Conservation (phyloP, 2,888 invertebrate genomes). For the Pammene aurita region DNA sequence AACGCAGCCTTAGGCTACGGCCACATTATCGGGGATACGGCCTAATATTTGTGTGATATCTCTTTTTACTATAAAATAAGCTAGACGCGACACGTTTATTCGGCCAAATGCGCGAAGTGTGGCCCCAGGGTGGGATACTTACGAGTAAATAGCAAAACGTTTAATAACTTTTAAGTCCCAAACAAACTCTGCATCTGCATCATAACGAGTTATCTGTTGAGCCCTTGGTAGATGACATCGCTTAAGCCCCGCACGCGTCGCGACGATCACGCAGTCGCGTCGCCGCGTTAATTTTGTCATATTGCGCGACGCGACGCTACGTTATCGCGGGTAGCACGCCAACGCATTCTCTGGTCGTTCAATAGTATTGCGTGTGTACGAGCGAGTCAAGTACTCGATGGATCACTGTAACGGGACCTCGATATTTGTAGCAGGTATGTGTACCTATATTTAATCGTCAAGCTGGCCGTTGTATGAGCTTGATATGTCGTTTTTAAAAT, state of each 20-base stretch:
- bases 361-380: neutral
- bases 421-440: neutral
- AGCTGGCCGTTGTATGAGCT: no score
- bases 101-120: no score
- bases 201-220: neutral
- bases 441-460: no score
- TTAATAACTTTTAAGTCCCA: neutral
- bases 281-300: constrained; percentile 31
- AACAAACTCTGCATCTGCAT: neutral
- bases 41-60: no score
- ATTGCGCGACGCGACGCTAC: constrained; percentile 25
- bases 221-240: constrained; percentile 3
- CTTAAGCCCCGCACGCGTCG: constrained; percentile 15
- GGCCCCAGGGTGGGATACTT: no score
- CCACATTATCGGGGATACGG: no score
- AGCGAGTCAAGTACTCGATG: neutral
- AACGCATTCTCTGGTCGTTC: constrained; percentile 23
- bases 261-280: neutral
- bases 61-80: no score
- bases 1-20: no score
- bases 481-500: no score
- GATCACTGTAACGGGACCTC: neutral
- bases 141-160: no score
- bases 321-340: constrained; percentile 29
- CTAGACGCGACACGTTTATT: no score